phyloP scores from a whole-genome alignment of 2,113 vertebrate genomes.

The Labrus mixtus region DNA sequence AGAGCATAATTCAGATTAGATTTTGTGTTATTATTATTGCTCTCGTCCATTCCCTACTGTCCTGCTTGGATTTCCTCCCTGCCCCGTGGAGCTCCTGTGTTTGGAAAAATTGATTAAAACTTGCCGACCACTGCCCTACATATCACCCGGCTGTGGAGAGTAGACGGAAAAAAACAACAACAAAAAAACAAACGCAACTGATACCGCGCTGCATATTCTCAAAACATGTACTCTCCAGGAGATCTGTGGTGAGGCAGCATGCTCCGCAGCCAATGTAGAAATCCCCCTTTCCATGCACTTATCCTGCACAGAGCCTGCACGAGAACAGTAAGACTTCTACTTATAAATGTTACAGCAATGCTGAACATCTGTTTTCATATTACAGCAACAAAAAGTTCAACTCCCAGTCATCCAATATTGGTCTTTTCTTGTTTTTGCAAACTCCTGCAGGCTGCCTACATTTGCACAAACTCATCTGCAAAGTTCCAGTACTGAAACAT shows the following conservation, averaged over 20 bases:
- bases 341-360: slow-evolving; percentile 21
- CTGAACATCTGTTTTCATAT: too few relatives aligned
- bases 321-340: slow-evolving; percentile 10
- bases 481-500: too few relatives aligned
- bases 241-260: slow-evolving; percentile 12
- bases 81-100: slow-evolving; percentile 62
- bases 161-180: slow-evolving; percentile 69
- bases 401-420: too few relatives aligned
- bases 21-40: slow-evolving; percentile 86
- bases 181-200: slow-evolving; percentile 53
- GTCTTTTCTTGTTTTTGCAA: too few relatives aligned
- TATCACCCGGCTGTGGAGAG: slow-evolving; percentile 62
- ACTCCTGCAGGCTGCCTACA: too few relatives aligned
- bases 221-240: slow-evolving; percentile 51
- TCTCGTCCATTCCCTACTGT: slow-evolving; percentile 74
- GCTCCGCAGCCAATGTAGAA: slow-evolving; percentile 11
- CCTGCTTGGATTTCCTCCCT: slow-evolving; percentile 73
- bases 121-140: slow-evolving; percentile 81
- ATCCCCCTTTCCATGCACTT: slow-evolving; percentile 23
- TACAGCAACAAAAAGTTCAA: too few relatives aligned
- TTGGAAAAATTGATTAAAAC: slow-evolving; percentile 86
- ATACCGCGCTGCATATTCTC: slow-evolving; percentile 48
- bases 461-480: too few relatives aligned
- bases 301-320: slow-evolving; percentile 11
- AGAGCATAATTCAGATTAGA: slow-evolving; percentile 86